Evolutionary conservation across 2,113 vertebrate genomes (phyloP), one percentile per base, ranked within the genome.

Genomic region (Anhinga anhinga): DNA sequence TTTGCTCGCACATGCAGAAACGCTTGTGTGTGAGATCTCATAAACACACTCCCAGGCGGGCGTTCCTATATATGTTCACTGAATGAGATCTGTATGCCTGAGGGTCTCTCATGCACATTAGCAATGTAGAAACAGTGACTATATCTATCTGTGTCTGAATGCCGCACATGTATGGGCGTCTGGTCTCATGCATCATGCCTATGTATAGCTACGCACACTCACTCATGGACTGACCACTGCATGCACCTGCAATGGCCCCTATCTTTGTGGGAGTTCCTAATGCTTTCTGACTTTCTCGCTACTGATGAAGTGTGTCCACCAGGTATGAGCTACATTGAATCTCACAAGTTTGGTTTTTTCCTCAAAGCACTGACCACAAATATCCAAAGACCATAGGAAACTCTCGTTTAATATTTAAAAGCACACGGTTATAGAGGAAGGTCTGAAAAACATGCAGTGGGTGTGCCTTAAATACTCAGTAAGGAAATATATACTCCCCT

Each of bases 241-340:
- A 3, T 22, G 15, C 20, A 23, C 25, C 49, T 70, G 61, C 0
- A 0, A 38, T 1, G 0, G 36, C 78, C 38, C 3, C 0, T 49
- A 13, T 59, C 55, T 59, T 74, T 53, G 15, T 42, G 49, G 23
- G 44, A 63, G 16, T 69, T 63, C 30, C 34, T 87, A 26, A 27
- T 11, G 13, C n/a, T 86, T 86, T 53, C 61, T 63, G 53, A 40
- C 22, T 63, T 73, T 44, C 44, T 79, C 5, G 2, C n/a, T 61
- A 49, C 21, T 5, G 3, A 34, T 40, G 40, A n/a, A 52, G 13
- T 19, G 3, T 47, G 30, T 55, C 61, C 50, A 74, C 18, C 65
- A 56, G 26, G 36, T 44, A 55, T 8, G 4, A 82, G 17, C 36
- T 71, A n/a, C 40, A 34, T 69, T 13, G 38, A 47, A 36, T 53